Evolutionary conservation across 2,113 vertebrate species (phyloP).

Genomic region (Hypanus sabinus): DNA sequence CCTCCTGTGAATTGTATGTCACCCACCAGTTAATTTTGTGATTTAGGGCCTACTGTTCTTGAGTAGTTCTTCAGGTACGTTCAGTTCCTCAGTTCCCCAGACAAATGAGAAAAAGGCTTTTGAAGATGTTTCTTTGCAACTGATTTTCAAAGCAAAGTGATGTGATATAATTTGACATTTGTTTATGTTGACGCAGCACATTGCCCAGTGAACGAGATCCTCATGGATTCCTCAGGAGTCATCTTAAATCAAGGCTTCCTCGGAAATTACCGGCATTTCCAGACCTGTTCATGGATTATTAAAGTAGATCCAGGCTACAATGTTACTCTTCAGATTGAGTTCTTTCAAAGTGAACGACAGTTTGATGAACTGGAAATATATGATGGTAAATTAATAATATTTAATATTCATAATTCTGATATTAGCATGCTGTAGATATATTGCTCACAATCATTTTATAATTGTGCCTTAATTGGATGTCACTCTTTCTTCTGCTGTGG

Average conservation of each 20-base stretch:
- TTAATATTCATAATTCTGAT: neutral
- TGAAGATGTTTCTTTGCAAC: neutral
- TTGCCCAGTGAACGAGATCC: conserved; percentile 83
- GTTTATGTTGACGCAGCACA: conserved; percentile 59
- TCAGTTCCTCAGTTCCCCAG: too few relatives aligned
- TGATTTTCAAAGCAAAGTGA: neutral
- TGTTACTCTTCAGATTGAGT: conserved; percentile 83
- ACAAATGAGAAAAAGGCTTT: neutral
- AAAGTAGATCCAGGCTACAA: conserved; percentile 82
- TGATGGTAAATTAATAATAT: conserved; percentile 68
- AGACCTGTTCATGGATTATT: conserved; percentile 93
- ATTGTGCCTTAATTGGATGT: neutral
- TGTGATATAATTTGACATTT: neutral
- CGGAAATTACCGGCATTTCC: conserved; percentile 85
- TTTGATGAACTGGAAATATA: conserved; percentile 95
- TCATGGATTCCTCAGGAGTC: conserved; percentile 80
- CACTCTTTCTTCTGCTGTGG: neutral
- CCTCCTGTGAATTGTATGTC: neutral
- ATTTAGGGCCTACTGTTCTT: neutral
- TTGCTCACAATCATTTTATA: neutral
- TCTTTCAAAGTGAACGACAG: conserved; percentile 90
- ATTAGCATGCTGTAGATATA: neutral
- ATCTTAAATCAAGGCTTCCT: conserved; percentile 89
- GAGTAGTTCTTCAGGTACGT: neutral
- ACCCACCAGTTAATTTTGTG: neutral